Evolutionary conservation across 2,888 invertebrate genomes (phyloP), one percentile per base, ranked within the genome.

Genomic region (Rhingia rostrata): DNA sequence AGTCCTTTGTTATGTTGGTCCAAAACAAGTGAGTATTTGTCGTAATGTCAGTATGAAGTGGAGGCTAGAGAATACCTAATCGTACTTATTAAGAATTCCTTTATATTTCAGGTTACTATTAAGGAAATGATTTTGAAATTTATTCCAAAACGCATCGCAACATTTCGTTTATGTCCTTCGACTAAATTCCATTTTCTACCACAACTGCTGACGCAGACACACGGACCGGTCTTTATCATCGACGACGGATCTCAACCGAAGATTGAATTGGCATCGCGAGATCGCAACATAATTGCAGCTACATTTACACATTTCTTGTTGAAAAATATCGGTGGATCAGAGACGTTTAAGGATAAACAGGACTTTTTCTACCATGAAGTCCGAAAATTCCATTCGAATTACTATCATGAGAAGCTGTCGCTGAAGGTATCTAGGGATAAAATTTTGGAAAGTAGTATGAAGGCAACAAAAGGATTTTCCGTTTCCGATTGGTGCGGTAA

Each of bases 401-500:
- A 96, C 90, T 95, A 96, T 89, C 97, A 97, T 91, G 97, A 97
- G 89, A 96, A 96, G 90, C 91, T 97, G 56, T 93, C 95, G 12
- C 93, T 98, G 91, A 96, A 96, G 90, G 96, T 98, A 75, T 93
- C 94, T 85, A 93, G 98, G 67, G 94, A 96, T 32, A 96, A 95
- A 88, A 93, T 98, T 72, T 92, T 98, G 64, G 96, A 97, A 90
- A 95, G 95, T 88, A 94, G 94, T 89, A 95, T 97, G 93, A 97
- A 97, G 92, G 95, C 96, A 51, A 97, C 97, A 1, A 95, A 96
- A 88, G 94, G 95, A 89, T 97, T 97, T 92, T 93, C 93, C 1
- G 94, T 96, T n/a, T 94, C 95, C 69, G 98, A 98, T 92, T 98
- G 98, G 98, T 98, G 97, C 92, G 94, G 96, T 89, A 97, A 96